These are phyloP conservation scores for Nothura maculosa DNA, from an alignment of 2,797 vertebrate genomes.

Conservation along the genomic window DNA sequence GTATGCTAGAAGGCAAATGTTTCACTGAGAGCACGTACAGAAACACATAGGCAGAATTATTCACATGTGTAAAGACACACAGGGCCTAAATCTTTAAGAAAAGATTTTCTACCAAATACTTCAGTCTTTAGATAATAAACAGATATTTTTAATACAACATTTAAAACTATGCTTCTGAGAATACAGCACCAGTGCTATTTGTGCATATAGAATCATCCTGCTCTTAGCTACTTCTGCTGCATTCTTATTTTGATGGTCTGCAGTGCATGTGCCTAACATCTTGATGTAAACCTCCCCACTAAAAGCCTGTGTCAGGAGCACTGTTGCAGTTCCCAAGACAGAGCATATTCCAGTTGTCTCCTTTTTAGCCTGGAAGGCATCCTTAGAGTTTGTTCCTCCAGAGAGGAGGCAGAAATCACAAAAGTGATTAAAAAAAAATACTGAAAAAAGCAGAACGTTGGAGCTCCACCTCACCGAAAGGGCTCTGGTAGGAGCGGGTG, in stretches of 20 bases:
- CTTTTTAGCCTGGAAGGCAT: constrained; percentile 42
- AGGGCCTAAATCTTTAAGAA: not conserved
- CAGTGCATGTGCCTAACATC: not conserved
- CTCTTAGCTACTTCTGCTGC: not conserved
- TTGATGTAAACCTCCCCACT: not conserved
- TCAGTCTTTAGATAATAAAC: not conserved
- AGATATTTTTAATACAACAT: no score
- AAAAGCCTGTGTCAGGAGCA: not conserved
- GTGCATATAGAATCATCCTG: not conserved
- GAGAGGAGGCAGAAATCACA: constrained; percentile 4
- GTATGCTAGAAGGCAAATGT: not conserved
- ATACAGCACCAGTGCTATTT: not conserved
- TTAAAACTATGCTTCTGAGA: not conserved
- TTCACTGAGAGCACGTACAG: not conserved
- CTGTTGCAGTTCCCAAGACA: constrained; percentile 28
- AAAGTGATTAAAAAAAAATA: not conserved
- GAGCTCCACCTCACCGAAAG: not conserved
- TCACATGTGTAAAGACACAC: not conserved
- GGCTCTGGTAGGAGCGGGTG: not conserved
- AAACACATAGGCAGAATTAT: not conserved
- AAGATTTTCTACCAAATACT: not conserved
- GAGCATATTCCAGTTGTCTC: constrained; percentile 17
- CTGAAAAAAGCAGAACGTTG: not conserved
- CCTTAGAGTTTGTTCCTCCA: not conserved
- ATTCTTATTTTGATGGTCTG: not conserved